Evolutionary conservation across 2,888 invertebrate genomes (phyloP), one percentile per base, ranked within the genome.

Genomic region (Oxyteleia sp.): DNA sequence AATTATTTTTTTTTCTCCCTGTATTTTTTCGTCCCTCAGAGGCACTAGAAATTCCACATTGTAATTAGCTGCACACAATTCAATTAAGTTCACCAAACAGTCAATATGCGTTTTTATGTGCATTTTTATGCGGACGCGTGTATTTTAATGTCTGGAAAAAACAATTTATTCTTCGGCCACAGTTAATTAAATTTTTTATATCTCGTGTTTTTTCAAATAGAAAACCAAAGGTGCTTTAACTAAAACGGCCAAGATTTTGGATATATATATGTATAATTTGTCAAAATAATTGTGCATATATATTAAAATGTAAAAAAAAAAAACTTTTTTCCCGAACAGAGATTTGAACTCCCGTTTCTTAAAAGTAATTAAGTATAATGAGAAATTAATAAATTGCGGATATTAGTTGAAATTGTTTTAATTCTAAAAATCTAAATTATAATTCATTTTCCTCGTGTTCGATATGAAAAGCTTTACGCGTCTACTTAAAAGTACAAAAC

Each of bases 41-140:
- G 29, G 55, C 66, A 75, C 75, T 66, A 59, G 66, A 66, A 75
- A 66, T 75, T 66, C 66, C 75, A 41, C 41, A 41, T 59, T 75
- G 75, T 75, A 76, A 68, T 75, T 75, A 75, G 75, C 75, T 75
- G 43, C 64, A 59, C 75, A 75, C 75, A 75, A 75, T 75, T 75
- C 75, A 75, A 75, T 75, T 75, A 75, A 75, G 66, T 59, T 49
- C 49, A 49, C 59, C 45, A 59, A 66, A 75, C 75, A 66, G 57
- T 75, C 59, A 75, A 66, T 75, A 41, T 51, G 57, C 29, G 38
- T 55, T 71, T 75, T 57, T 49, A 57, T 49, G 38, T 26, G 41
- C 59, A 51, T 51, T 75, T 75, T 66, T 64, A 55, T 47, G 63
- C 45, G 43, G 13, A 61, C 51, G 35, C 35, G 57, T 47, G 69